Base-by-base conservation (phyloP, 2,797 vertebrate species). In the Carapus acus region DNA sequence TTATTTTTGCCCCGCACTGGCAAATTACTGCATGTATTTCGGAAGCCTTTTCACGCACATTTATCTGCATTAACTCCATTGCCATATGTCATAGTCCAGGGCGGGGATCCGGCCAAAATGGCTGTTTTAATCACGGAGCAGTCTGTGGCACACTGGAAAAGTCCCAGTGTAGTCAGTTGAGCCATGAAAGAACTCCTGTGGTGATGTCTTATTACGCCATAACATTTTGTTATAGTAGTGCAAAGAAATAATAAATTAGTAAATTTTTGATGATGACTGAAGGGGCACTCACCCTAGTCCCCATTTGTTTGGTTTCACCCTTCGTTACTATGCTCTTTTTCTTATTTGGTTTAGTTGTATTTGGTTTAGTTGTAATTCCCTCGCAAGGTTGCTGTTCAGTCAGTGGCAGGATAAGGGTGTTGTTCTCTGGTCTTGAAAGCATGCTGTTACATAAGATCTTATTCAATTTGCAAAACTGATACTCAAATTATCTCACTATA, bases 71-170 rank as follows among this genome's bases (percentile, higher is more conserved):
- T 73, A 76, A 65, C 71, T 71, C 65, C 44, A 7, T 37, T 45
- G 58, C 80, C 80, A 83, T 81, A 82, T 82, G 82, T 78, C 74
- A n/a, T n/a, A 80, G 43, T 57, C 64, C 77, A 58, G 38, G 65
- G 43, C 59, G 71, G 75, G 75, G 62, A 67, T 73, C 60, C 71
- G 62, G 16, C 53, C 43, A 18, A 74, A 62, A 77, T 42, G 46
- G 63, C 62, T 43, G 13, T 67, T 74, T 73, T 78, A 80, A 83
- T 81, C 67, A 81, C 57, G 23, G 44, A 67, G 53, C 62, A 52
- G 54, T 75, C 58, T 55, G 8, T 50, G 55, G 58, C 53, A 43
- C 55, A 49, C 53, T 19, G 36, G 50, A 65, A 62, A 68, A 66
- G 45, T 9, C 58, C 41, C 21, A 15, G 47, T 67, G 57, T 41